Percentiles rank a stretch among this genome's conserved stretches.
Evolutionary conservation across 2,888 invertebrate species (phyloP).

Genomic region (Hyposoter didymator): DNA sequence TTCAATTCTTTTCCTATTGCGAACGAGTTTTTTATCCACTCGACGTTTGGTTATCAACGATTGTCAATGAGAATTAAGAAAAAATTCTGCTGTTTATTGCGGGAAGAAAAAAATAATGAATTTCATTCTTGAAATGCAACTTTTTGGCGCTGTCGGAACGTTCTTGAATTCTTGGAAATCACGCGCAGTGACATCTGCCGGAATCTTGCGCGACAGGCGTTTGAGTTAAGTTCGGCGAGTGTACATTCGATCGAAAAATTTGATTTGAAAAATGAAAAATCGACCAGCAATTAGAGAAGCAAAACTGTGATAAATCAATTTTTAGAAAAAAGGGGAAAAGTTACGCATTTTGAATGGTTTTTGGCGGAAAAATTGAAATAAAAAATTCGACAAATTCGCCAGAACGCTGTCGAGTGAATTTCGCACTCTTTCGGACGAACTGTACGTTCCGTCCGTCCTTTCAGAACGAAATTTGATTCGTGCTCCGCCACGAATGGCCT

Average conservation of each 20-base stretch:
- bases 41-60: not conserved
- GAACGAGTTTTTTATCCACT: not conserved
- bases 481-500: not conserved
- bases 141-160: not conserved
- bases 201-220: not conserved
- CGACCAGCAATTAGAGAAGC: not conserved
- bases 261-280: not conserved
- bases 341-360: not conserved
- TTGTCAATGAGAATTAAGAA: not conserved
- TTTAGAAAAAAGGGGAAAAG: not conserved
- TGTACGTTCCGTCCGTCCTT: slow-evolving; percentile 4
- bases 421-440: not conserved
- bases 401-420: not conserved
- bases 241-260: slow-evolving; percentile 9
- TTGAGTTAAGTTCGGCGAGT: not conserved
- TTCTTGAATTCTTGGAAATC: not conserved
- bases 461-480: no score
- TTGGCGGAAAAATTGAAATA: not conserved
- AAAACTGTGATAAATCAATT: not conserved
- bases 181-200: slow-evolving; percentile 6
- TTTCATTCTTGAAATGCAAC: not conserved
- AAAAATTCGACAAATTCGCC: not conserved
- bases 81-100: not conserved
- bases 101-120: not conserved
- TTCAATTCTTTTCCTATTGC: not conserved